Evolutionary conservation across 1,140 invertebrate genomes (phyloP), one percentile per base, ranked within the genome.

Genomic region (Drusus annulatus): DNA sequence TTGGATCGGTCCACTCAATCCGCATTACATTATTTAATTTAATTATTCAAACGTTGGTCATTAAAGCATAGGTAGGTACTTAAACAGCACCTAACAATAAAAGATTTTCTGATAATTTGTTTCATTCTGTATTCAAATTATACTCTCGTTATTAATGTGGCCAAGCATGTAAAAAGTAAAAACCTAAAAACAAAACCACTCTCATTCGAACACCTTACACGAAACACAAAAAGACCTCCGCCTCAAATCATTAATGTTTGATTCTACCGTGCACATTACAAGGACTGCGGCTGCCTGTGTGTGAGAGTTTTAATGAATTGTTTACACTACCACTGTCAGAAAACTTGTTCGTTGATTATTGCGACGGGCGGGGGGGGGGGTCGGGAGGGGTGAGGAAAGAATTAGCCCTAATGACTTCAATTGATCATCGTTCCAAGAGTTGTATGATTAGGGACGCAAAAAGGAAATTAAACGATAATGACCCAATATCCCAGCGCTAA

Each of bases 381-480:
- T 36, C 31, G 31, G 69, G 23, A 15, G 69, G 74, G 56, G 25
- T 25, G 73, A 75, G 73, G 75, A 76, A 76, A 62, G 75, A 76
- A 76, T 76, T 83, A 83, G 76, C 81, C 81, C 76, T 83, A 83
- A 83, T 80, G 77, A 83, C 56, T 80, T 78, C 81, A 82, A 82
- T 82, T 82, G 78, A 76, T 79, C 74, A 62, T 77, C 69, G 65
- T 19, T 76, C 73, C 54, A 73, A 81, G 77, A 76, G 81, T 76
- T 73, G 78, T 78, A 79, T 82, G 81, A 82, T 82, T 82, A 83
- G 81, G 54, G 81, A 83, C 56, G 79, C 74, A 83, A 80, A 83
- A 83, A 83, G 81, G 81, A 83, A 83, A 83, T 83, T 83, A 83
- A 83, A 83, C 81, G 81, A 83, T 83, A 83, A 83, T 83, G 79